Percentiles rank a stretch among this genome's conserved stretches.
phyloP scores from a whole-genome alignment of 1,140 invertebrate genomes.

The Chironomus tepperi region DNA sequence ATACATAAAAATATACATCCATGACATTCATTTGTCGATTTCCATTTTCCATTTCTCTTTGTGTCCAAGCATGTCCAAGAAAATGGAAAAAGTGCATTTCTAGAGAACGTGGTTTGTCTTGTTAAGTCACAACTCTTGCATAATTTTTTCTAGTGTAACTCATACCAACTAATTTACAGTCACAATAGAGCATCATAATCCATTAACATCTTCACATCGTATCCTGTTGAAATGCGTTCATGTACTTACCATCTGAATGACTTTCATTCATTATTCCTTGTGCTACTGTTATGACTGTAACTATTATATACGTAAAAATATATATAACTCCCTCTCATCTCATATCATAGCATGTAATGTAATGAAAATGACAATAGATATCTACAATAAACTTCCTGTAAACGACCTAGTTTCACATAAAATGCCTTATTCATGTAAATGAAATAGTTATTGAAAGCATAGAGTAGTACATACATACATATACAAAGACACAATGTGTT shows the following conservation, averaged over 20 bases:
- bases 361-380: conserved; percentile 9
- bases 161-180: too few relatives aligned
- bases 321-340: background rate
- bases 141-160: too few relatives aligned
- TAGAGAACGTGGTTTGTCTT: background rate
- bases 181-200: too few relatives aligned
- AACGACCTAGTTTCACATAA: conserved; percentile 8
- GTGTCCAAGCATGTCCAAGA: background rate
- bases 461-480: background rate
- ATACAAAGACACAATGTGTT: background rate
- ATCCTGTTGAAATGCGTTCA: too few relatives aligned
- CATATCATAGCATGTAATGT: background rate
- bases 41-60: background rate
- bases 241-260: too few relatives aligned
- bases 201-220: too few relatives aligned
- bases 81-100: background rate
- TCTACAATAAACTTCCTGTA: conserved; percentile 13
- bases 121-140: too few relatives aligned
- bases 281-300: too few relatives aligned
- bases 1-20: too few relatives aligned
- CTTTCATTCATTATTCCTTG: too few relatives aligned
- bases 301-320: too few relatives aligned
- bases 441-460: background rate
- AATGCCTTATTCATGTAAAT: conserved; percentile 13
- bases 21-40: too few relatives aligned